Base-by-base conservation (phyloP, 2,888 invertebrate genomes). In the Neoitamus cyanurus region DNA sequence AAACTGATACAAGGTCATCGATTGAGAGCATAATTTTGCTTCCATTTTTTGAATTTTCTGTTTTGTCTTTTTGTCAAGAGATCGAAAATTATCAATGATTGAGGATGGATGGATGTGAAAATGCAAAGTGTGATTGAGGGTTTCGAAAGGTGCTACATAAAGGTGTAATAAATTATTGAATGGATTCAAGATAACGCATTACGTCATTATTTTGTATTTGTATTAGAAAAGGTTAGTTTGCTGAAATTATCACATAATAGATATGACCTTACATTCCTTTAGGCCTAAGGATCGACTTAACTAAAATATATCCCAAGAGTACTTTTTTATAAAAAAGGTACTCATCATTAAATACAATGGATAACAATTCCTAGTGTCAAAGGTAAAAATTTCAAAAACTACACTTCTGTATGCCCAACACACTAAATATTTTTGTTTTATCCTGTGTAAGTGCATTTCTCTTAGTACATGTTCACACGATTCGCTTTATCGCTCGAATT, bases 11-110 rank as follows among this genome's bases (percentile, higher is more conserved):
- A 75, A 25, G 75, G 42, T 75, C 42, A 75, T 42, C 4, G 28
- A 36, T 36, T 75, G 42, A 25, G 42, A 75, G 34, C 37, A 75
- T 75, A 75, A 42, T 37, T 75, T 75, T 36, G 36, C 36, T 58
- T 58, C 58, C 58, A 58, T 25, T 58, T n/a, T 58, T 58, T 58
- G 58, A 58, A 58, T 58, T 58, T 20, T 58, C 58, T 58, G 9
- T 58, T 42, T 25, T 25, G 58, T 58, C 58, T 15, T 58, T 58
- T 58, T 58, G 15, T 58, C 25, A 20, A 6, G 34, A 5, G 20
- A 1, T 20, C 58, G 58, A 58, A 58, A 58, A 25, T 58, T 58
- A 58, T 58, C 58, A 58, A 58, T 58, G 58, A 25, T 58, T 20
- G 20, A 58, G 5, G 42, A 58, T 25, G 15, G 58, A 58, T 58